Evolutionary conservation across 2,797 vertebrate genomes (phyloP).

Genomic region (Peromyscus attwateri): DNA sequence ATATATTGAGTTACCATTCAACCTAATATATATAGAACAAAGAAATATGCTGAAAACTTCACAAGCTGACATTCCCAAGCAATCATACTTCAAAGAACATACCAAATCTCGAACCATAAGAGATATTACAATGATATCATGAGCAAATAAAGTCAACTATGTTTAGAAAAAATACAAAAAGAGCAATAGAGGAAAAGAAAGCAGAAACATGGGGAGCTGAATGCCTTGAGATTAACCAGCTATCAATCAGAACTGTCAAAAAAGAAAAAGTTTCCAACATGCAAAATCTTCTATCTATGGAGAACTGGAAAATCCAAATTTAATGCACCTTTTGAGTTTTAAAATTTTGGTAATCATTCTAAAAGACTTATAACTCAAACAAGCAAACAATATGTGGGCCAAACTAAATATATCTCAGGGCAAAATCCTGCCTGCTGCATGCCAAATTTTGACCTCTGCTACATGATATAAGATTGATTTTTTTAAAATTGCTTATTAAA

Average conservation of each 20-base stretch:
- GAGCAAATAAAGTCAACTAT: not conserved
- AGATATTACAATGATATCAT: not conserved
- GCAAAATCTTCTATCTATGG: not conserved
- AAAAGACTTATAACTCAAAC: conserved; percentile 68
- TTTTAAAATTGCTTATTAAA: conserved; percentile 77
- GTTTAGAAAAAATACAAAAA: not conserved
- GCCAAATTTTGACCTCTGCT: conserved; percentile 62
- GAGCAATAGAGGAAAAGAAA: not conserved
- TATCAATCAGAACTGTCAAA: not conserved
- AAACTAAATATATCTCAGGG: conserved; percentile 69
- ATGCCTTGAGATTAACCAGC: not conserved
- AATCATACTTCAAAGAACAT: not conserved
- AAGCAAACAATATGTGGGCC: conserved; percentile 55
- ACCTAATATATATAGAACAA: not conserved
- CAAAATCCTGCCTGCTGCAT: conserved; percentile 48
- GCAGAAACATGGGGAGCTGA: not conserved
- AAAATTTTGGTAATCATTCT: conserved; percentile 66
- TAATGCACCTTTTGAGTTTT: conserved; percentile 38
- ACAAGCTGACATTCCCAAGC: not conserved
- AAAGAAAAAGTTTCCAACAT: not conserved
- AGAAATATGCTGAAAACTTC: not conserved
- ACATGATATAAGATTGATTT: conserved; percentile 67
- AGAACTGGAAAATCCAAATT: conserved; percentile 49
- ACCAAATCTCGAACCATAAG: not conserved
- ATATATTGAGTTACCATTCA: not conserved